A percentile compares a stretch with the other conserved stretches of the same genome.
phyloP scores from a whole-genome alignment of 2,888 invertebrate genomes.

The Melipona bicolor region DNA sequence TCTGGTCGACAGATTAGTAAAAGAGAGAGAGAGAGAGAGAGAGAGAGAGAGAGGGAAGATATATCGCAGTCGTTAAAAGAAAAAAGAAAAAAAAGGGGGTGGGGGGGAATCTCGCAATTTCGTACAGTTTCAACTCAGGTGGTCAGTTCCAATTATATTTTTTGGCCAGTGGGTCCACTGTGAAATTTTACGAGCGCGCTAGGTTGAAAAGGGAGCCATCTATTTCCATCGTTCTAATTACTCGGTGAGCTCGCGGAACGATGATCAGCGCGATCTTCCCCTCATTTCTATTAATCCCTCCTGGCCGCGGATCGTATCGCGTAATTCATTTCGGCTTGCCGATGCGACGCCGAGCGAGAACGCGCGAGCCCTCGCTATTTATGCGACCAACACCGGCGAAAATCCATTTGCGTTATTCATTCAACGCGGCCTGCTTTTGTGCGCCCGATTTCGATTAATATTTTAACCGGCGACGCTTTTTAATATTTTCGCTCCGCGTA shows the following conservation, averaged over 20 bases:
- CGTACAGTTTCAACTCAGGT: conserved; percentile 12
- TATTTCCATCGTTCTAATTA: conserved; percentile 47
- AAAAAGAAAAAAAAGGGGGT: too few relatives aligned
- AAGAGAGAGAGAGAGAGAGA: not conserved
- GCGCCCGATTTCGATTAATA: conserved; percentile 2
- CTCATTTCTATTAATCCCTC: conserved; percentile 21
- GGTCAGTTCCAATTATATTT: conserved; percentile 48
- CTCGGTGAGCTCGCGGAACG: conserved; percentile 11
- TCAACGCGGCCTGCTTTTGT: conserved; percentile 15
- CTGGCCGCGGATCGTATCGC: conserved; percentile 22
- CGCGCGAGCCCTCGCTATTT: conserved; percentile 19
- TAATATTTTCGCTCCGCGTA: not conserved
- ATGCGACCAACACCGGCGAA: not conserved
- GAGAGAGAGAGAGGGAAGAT: not conserved
- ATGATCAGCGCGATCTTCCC: conserved; percentile 17
- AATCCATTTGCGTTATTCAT: conserved; percentile 36
- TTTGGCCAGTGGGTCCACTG: conserved; percentile 13
- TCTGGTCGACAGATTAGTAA: not conserved
- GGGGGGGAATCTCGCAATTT: conserved; percentile 2
- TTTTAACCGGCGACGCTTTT: not conserved
- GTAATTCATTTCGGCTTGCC: conserved; percentile 25
- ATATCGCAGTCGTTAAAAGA: too few relatives aligned
- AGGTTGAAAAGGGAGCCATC: conserved; percentile 4
- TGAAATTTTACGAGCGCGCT: conserved; percentile 29
- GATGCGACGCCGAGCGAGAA: not conserved